Percentiles rank a stretch among this genome's conserved stretches.
phyloP scores from a whole-genome alignment of 2,113 vertebrate genomes.

The Nothobranchius furzeri region DNA sequence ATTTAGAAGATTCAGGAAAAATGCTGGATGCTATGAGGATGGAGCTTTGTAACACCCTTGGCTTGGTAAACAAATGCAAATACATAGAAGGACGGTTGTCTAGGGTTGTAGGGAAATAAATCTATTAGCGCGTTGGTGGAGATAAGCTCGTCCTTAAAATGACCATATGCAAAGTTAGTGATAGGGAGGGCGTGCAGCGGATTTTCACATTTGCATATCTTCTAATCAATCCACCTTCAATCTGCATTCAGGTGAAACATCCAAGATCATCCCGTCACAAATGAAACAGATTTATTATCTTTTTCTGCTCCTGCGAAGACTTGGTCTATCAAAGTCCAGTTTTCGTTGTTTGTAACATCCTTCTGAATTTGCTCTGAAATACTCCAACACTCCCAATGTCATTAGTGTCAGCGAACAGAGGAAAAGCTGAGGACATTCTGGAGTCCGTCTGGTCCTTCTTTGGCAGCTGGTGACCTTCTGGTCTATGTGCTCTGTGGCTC shows the following conservation, averaged over 20 bases:
- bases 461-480: constrained; percentile 78
- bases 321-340: not conserved
- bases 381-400: constrained; percentile 32
- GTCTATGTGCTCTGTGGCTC: constrained; percentile 64
- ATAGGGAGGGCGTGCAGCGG: constrained; percentile 64
- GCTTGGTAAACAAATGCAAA: constrained; percentile 49
- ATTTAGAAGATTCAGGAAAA: constrained; percentile 26
- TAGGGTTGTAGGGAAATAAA: constrained; percentile 52
- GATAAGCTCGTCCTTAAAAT: constrained; percentile 78
- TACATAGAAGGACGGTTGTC: constrained; percentile 12
- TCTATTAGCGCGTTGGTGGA: constrained; percentile 51
- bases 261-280: constrained; percentile 52
- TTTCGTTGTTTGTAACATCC: constrained; percentile 24
- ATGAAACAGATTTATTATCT: constrained; percentile 22
- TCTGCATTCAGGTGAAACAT: constrained; percentile 39
- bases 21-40: not conserved
- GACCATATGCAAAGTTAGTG: constrained; percentile 73
- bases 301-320: not conserved
- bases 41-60: not conserved
- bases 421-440: constrained; percentile 56
- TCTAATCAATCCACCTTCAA: constrained; percentile 57
- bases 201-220: constrained; percentile 76
- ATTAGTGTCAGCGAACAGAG: constrained; percentile 48
- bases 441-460: constrained; percentile 61
- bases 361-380: constrained; percentile 1